These are phyloP conservation scores for Caenorhabditis zanzibari DNA, from an alignment of 2,888 invertebrate genomes.

Conservation along the genomic window DNA sequence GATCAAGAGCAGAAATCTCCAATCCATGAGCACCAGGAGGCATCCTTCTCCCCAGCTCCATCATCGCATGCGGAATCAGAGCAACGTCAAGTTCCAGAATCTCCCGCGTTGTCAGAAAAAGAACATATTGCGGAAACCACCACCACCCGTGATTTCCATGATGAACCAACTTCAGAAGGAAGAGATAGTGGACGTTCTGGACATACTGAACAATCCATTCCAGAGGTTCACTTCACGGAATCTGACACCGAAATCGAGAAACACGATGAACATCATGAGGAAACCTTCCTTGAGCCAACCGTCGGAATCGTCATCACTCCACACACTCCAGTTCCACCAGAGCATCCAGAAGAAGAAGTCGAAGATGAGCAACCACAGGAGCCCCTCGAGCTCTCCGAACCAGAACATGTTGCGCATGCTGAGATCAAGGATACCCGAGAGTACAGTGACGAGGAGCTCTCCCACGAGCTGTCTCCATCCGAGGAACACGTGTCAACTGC, in stretches of 20 bases:
- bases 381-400: slow-evolving; percentile 63
- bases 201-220: slow-evolving; percentile 5
- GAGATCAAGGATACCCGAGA: slow-evolving; percentile 65
- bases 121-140: slow-evolving; percentile 34
- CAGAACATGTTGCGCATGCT: slow-evolving; percentile 65
- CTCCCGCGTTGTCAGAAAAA: slow-evolving; percentile 34
- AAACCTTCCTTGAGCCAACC: slow-evolving; percentile 34
- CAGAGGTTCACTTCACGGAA: slow-evolving; percentile 26
- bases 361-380: slow-evolving; percentile 65
- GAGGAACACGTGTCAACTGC: slow-evolving; percentile 65
- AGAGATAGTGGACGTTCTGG: slow-evolving; percentile 26
- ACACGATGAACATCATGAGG: slow-evolving; percentile 11
- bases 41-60: slow-evolving; percentile 34
- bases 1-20: neutral
- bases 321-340: slow-evolving; percentile 66
- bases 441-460: slow-evolving; percentile 58
- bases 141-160: neutral
- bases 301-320: slow-evolving; percentile 70
- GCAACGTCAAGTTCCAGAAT: neutral
- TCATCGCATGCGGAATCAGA: slow-evolving; percentile 29
- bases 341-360: slow-evolving; percentile 61
- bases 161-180: slow-evolving; percentile 12
- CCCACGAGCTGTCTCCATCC: slow-evolving; percentile 52
- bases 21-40: neutral
- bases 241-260: slow-evolving; percentile 18